phyloP scores from a whole-genome alignment of 2,888 invertebrate species.

The Rhopalosiphum nymphaeae region DNA sequence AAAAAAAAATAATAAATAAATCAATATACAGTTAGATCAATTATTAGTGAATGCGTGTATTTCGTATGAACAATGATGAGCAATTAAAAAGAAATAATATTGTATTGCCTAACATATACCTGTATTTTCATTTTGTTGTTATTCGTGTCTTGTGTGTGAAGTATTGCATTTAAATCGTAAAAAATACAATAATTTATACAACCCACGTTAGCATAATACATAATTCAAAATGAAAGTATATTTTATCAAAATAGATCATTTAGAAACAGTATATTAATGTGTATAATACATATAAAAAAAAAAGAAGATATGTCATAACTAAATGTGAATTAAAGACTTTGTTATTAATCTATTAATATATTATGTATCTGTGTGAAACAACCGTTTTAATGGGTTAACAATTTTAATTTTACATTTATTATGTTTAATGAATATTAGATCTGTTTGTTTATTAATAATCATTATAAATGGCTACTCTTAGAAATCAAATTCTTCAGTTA shows the following conservation, averaged over 20 bases:
- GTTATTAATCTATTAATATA: neutral
- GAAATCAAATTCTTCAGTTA: neutral
- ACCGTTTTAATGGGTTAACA: neutral
- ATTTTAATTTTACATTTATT: neutral
- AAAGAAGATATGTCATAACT: neutral
- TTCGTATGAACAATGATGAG: neutral
- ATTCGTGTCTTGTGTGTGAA: neutral
- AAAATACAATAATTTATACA: neutral
- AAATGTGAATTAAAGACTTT: neutral
- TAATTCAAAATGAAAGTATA: neutral
- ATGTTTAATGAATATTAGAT: neutral
- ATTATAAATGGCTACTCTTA: neutral
- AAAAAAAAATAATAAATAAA: neutral
- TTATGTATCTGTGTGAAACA: neutral
- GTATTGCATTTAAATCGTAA: neutral
- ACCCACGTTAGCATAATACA: neutral
- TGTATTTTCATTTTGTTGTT: neutral
- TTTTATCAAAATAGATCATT: neutral
- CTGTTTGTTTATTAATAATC: neutral
- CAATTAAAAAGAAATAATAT: neutral
- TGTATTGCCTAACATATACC: neutral
- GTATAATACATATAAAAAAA: neutral
- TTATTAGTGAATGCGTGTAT: neutral
- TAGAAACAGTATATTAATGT: neutral
- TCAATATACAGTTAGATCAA: neutral